Conservation (phyloP, 2,888 invertebrate genomes). For the Brachyptera putata region DNA sequence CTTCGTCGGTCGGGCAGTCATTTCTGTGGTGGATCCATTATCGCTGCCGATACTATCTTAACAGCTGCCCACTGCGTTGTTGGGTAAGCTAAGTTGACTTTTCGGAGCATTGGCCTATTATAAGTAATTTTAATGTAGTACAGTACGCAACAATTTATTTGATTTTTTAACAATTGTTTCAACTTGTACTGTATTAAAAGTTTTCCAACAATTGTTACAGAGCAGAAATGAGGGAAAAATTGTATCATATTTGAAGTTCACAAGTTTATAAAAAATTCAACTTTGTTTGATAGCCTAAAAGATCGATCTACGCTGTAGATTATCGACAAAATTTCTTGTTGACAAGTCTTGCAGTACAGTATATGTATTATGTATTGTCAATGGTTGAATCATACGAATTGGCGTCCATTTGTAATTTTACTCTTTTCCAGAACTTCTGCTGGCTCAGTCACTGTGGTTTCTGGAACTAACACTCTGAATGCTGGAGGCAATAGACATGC, state of each 20-base stretch:
- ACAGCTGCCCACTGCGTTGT: constrained; percentile 23
- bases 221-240: too few relatives aligned
- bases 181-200: not conserved
- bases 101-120: too few relatives aligned
- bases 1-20: constrained; percentile 11
- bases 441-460: constrained; percentile 6
- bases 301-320: too few relatives aligned
- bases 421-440: constrained; percentile 10
- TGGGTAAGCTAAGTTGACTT: constrained; percentile 10
- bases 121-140: not conserved
- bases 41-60: constrained; percentile 13
- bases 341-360: too few relatives aligned
- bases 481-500: constrained; percentile 41
- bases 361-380: too few relatives aligned
- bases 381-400: too few relatives aligned
- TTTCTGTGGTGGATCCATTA: constrained; percentile 25
- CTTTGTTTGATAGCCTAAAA: too few relatives aligned
- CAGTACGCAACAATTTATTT: not conserved
- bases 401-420: too few relatives aligned
- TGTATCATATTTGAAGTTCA: too few relatives aligned
- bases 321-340: too few relatives aligned
- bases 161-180: not conserved
- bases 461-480: constrained; percentile 31
- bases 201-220: not conserved
- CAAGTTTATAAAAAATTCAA: too few relatives aligned